phyloP scores from a whole-genome alignment of 2,797 vertebrate species.

The Fistularia commersonii region DNA sequence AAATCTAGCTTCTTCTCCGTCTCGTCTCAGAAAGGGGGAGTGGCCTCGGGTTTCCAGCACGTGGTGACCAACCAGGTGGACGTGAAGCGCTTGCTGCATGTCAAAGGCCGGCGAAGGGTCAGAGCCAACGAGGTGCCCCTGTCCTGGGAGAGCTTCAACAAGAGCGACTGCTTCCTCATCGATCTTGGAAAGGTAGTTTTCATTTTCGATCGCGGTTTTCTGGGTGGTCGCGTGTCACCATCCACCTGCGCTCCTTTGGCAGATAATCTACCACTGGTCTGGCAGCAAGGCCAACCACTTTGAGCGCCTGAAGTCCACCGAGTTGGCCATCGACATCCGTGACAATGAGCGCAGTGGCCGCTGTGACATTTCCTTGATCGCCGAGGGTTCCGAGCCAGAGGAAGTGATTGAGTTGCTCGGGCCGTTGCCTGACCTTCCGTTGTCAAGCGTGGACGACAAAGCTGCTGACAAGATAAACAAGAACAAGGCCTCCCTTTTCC shows the following conservation, averaged over 20 bases:
- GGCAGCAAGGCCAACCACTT: slow-evolving; percentile 64
- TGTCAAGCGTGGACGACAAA: slow-evolving; percentile 40
- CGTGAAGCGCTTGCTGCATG: slow-evolving; percentile 52
- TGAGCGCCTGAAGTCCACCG: slow-evolving; percentile 66
- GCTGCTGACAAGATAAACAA: slow-evolving; percentile 28
- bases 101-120: slow-evolving; percentile 66
- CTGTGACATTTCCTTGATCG: slow-evolving; percentile 39
- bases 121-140: slow-evolving; percentile 57
- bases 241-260: background rate
- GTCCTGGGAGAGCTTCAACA: slow-evolving; percentile 71
- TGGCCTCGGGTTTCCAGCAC: slow-evolving; percentile 69
- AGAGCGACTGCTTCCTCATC: slow-evolving; percentile 75
- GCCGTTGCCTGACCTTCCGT: slow-evolving; percentile 53
- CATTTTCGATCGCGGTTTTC: background rate
- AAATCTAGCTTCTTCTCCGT: background rate
- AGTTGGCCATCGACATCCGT: slow-evolving; percentile 68
- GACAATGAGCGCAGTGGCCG: slow-evolving; percentile 71
- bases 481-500: slow-evolving; percentile 55
- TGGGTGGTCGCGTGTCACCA: background rate
- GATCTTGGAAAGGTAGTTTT: slow-evolving; percentile 69
- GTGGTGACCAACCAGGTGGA: slow-evolving; percentile 45
- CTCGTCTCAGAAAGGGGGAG: slow-evolving; percentile 65
- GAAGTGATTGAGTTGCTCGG: slow-evolving; percentile 59
- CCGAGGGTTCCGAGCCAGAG: slow-evolving; percentile 64
- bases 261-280: slow-evolving; percentile 75